A percentile compares a stretch with the other conserved stretches of the same genome.
Conservation (phyloP, 2,888 invertebrate species). For the Acanthosoma haemorrhoidale region DNA sequence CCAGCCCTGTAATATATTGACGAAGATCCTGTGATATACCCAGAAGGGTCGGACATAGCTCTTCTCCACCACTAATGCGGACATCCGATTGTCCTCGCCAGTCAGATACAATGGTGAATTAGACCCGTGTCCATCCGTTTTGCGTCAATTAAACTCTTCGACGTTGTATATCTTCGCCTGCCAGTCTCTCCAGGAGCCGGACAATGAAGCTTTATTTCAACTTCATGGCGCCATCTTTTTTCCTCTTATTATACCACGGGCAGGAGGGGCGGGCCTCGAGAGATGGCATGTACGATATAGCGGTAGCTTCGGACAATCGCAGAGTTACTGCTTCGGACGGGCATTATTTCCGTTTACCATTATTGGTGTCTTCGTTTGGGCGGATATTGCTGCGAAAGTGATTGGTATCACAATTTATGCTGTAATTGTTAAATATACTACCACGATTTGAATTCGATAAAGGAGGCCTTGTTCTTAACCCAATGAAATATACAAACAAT, state of each 20-base stretch:
- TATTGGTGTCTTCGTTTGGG: not conserved
- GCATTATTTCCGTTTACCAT: not conserved
- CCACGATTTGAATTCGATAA: not conserved
- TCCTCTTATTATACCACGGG: not conserved
- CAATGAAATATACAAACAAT: too few relatives aligned
- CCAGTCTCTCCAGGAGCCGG: not conserved
- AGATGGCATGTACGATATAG: not conserved
- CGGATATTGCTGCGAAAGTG: not conserved
- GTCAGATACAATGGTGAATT: not conserved
- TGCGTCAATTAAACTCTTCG: not conserved
- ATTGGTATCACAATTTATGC: not conserved
- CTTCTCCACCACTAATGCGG: not conserved
- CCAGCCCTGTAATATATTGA: not conserved
- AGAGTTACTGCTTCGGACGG: not conserved
- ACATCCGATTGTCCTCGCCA: not conserved
- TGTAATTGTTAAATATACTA: not conserved
- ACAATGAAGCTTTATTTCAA: not conserved
- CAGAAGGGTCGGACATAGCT: not conserved
- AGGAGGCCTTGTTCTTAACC: not conserved
- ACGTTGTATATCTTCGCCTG: not conserved
- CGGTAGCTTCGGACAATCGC: not conserved
- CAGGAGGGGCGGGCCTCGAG: not conserved
- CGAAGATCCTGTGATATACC: not conserved
- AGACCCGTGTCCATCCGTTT: not conserved
- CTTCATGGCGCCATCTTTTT: not conserved